These are phyloP conservation scores for Neolamprologus devosi DNA, from an alignment of 2,113 vertebrate species.

Conservation along the genomic window DNA sequence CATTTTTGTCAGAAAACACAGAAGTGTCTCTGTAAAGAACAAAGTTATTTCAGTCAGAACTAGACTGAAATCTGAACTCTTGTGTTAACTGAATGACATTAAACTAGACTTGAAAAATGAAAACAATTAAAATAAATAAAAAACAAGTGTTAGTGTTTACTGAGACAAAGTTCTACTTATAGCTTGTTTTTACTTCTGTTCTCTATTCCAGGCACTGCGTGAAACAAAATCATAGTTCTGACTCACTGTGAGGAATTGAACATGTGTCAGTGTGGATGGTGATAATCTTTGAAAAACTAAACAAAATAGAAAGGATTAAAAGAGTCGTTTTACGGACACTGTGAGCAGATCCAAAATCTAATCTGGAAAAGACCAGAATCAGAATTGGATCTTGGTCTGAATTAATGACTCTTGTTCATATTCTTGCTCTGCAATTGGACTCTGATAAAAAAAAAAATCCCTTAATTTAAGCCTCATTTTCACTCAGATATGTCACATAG, in stretches of 20 bases:
- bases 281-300: not conserved
- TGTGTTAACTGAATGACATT: not conserved
- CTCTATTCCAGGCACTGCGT: not conserved
- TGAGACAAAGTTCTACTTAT: not conserved
- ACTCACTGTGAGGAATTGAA: not conserved
- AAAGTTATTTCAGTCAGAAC: rapidly evolving
- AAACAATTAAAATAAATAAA: not conserved
- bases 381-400: not conserved
- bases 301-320: not conserved
- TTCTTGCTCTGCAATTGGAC: rapidly evolving
- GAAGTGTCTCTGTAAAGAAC: not conserved
- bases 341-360: not conserved
- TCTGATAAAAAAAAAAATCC: not conserved
- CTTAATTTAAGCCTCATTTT: not conserved
- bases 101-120: not conserved
- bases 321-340: not conserved
- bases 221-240: not conserved
- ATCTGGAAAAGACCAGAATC: not conserved
- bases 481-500: not conserved
- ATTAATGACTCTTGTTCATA: not conserved
- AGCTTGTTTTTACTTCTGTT: not conserved
- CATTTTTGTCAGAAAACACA: not conserved
- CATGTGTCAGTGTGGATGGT: not conserved
- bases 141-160: rapidly evolving
- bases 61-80: rapidly evolving